Evolutionary conservation across 2,797 vertebrate genomes (phyloP).

Genomic region (Chromis chromis): DNA sequence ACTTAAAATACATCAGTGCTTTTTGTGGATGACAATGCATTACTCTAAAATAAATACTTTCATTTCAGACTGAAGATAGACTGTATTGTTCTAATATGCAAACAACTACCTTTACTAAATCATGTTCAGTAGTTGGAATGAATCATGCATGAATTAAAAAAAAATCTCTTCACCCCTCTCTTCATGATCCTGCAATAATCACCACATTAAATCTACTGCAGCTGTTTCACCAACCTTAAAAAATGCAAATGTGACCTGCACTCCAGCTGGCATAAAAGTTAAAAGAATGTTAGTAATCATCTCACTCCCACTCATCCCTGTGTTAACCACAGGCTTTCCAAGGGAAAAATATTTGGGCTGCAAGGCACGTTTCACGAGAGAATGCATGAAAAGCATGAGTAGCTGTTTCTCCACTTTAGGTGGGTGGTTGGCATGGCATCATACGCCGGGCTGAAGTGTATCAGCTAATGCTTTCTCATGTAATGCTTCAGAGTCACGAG

Average conservation of each 20-base stretch:
- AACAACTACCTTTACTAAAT: conserved; percentile 25
- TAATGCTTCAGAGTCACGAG: conserved; percentile 26
- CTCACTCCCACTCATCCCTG: conserved; percentile 84
- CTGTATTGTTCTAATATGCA: conserved; percentile 21
- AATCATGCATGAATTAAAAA: conserved; percentile 30
- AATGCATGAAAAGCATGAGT: conserved; percentile 79
- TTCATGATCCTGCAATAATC: conserved; percentile 52
- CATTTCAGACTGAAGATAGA: conserved; percentile 23
- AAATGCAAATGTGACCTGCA: conserved; percentile 74
- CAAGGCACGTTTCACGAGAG: conserved; percentile 75
- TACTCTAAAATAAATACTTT: conserved; percentile 22
- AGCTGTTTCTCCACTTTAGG: conserved; percentile 75
- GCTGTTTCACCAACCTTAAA: conserved; percentile 62
- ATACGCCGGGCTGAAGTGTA: conserved; percentile 57
- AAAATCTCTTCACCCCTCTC: conserved; percentile 19
- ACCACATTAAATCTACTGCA: conserved; percentile 61
- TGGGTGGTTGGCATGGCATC: conserved; percentile 73
- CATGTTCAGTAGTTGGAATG: conserved; percentile 35
- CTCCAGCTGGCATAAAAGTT: conserved; percentile 78
- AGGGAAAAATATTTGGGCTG: conserved; percentile 78
- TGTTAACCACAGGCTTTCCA: conserved; percentile 81
- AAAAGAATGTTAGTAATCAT: conserved; percentile 84
- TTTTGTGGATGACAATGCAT: conserved; percentile 50
- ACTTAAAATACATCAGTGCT: conserved; percentile 58
- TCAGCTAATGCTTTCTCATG: conserved; percentile 62